phyloP scores from a whole-genome alignment of 2,797 vertebrate species.

The Xyrichtys novacula region DNA sequence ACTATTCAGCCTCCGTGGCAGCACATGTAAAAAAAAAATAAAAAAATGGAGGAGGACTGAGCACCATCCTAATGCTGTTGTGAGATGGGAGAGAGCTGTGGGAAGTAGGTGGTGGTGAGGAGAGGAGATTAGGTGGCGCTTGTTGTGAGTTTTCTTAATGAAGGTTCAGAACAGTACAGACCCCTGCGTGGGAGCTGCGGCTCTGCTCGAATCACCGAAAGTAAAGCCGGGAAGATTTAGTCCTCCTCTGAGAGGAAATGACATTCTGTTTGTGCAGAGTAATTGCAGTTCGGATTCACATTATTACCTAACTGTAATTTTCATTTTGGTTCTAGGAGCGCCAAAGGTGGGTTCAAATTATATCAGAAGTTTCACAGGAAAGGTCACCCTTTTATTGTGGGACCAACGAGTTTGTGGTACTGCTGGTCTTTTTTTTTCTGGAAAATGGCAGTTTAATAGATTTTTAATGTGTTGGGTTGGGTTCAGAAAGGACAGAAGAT shows the following conservation, averaged over 20 bases:
- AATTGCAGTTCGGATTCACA: conserved; percentile 33
- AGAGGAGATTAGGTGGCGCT: conserved; percentile 59
- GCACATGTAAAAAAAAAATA: conserved; percentile 24
- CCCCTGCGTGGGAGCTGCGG: conserved; percentile 47
- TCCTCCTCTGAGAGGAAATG: conserved; percentile 34
- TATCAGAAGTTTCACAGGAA: background rate
- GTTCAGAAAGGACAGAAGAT: too few relatives aligned
- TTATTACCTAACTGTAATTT: conserved; percentile 10
- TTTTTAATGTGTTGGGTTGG: background rate
- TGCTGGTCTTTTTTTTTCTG: background rate
- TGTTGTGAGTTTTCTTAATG: conserved; percentile 67
- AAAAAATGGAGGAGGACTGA: conserved; percentile 34
- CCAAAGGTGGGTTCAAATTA: conserved; percentile 7
- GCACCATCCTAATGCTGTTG: conserved; percentile 36
- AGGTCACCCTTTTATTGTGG: background rate
- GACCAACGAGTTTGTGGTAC: background rate
- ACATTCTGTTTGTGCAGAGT: conserved; percentile 25
- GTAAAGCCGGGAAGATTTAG: conserved; percentile 38
- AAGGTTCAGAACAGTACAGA: conserved; percentile 49
- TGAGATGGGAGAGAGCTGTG: conserved; percentile 37
- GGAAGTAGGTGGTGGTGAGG: conserved; percentile 46
- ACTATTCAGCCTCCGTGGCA: conserved; percentile 33
- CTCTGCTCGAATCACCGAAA: conserved; percentile 41
- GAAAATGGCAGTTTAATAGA: background rate
- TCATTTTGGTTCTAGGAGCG: conserved; percentile 8